These are phyloP conservation scores for Boulengeromyrus knoepffleri DNA, from an alignment of 2,113 vertebrate genomes.

Conservation along the genomic window DNA sequence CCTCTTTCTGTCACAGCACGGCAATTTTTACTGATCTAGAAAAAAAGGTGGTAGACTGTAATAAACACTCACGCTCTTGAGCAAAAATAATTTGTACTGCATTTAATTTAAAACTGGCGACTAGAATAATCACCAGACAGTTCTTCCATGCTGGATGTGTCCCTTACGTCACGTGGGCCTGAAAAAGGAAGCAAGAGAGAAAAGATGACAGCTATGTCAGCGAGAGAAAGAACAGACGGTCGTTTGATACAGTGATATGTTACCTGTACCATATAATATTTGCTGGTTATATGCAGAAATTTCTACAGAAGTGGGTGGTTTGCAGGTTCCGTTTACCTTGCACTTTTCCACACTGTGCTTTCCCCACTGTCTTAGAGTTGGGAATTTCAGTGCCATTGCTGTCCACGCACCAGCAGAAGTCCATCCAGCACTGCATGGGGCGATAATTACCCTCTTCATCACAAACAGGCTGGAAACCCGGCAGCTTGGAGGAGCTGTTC, in stretches of 20 bases:
- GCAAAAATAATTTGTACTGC: background rate
- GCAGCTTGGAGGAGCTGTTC: background rate
- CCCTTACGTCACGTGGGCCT: background rate
- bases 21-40: slow-evolving; percentile 6
- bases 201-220: background rate
- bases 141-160: background rate
- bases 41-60: background rate
- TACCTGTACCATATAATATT: background rate
- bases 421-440: slow-evolving; percentile 65
- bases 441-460: slow-evolving; percentile 67
- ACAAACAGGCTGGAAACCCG: slow-evolving; percentile 55
- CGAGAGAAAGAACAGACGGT: background rate
- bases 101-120: background rate
- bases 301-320: background rate
- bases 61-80: background rate
- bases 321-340: background rate
- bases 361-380: slow-evolving; percentile 28
- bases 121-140: background rate
- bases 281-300: background rate
- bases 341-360: background rate
- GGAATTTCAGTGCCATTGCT: slow-evolving; percentile 64
- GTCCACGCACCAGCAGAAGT: slow-evolving; percentile 77
- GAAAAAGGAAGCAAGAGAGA: background rate
- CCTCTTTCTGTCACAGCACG: background rate
- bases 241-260: background rate